Evolutionary conservation across 2,797 vertebrate genomes (phyloP).

Genomic region (Loriculus beryllinus): DNA sequence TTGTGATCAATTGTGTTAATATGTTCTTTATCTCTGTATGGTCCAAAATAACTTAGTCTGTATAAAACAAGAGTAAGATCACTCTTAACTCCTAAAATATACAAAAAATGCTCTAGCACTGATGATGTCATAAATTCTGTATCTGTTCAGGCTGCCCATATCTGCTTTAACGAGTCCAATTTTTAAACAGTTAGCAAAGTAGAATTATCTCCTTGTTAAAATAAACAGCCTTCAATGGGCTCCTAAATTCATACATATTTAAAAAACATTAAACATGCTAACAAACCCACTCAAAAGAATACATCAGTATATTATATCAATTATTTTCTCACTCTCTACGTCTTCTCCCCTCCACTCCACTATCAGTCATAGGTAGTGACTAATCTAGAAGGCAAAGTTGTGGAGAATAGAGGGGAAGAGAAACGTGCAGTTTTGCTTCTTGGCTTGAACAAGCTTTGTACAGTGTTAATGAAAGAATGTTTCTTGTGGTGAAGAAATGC

Average conservation of each 20-base stretch:
- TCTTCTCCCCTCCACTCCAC: background rate
- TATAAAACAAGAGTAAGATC: background rate
- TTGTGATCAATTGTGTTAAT: background rate
- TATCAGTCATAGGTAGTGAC: background rate
- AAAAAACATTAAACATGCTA: slow-evolving; percentile 29
- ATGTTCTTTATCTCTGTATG: background rate
- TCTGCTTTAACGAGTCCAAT: slow-evolving; percentile 1
- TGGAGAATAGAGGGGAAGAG: background rate
- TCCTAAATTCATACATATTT: slow-evolving; percentile 47
- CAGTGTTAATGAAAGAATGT: slow-evolving; percentile 44
- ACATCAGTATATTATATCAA: slow-evolving; percentile 7
- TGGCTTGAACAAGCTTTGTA: slow-evolving; percentile 28
- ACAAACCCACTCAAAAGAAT: slow-evolving; percentile 44
- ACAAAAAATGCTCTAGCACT: background rate
- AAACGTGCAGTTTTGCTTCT: slow-evolving; percentile 13
- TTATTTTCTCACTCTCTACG: background rate
- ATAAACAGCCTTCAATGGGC: slow-evolving; percentile 39
- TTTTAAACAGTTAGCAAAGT: slow-evolving; percentile 42
- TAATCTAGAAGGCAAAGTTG: slow-evolving; percentile 8
- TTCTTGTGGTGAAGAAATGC: slow-evolving; percentile 30
- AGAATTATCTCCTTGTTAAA: slow-evolving; percentile 48
- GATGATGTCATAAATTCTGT: background rate
- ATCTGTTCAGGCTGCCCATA: background rate
- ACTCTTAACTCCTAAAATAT: background rate
- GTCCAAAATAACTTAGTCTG: background rate